phyloP scores from a whole-genome alignment of 2,888 invertebrate species.

The Plebejus melissa region DNA sequence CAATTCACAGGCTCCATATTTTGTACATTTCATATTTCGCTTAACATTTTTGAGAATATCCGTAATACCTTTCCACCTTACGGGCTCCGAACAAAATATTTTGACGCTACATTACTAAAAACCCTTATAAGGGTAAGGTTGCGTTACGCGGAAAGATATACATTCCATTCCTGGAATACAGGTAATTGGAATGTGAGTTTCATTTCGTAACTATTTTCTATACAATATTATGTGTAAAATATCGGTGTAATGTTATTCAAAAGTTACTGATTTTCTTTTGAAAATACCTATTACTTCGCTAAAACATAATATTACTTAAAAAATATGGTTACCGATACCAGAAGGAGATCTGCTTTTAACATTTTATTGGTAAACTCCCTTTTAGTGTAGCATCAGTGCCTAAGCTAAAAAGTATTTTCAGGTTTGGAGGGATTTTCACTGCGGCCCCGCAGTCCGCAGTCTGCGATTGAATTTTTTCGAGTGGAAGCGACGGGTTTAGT shows the following conservation, averaged over 20 bases:
- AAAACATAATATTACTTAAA: neutral
- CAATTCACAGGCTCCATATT: neutral
- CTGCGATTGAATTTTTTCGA: constrained; percentile 73
- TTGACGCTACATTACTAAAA: constrained; percentile 27
- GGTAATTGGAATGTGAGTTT: constrained; percentile 11
- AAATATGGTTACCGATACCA: neutral
- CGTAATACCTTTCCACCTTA: constrained; percentile 13
- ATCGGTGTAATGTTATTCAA: neutral
- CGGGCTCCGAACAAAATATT: constrained; percentile 22
- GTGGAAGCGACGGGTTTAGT: constrained; percentile 71
- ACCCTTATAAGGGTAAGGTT: constrained; percentile 17
- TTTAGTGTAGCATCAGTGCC: constrained; percentile 47
- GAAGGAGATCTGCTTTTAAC: neutral
- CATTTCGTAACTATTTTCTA: neutral
- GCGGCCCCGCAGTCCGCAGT: constrained; percentile 55
- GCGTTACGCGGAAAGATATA: constrained; percentile 19
- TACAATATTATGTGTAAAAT: neutral
- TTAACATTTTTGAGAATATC: constrained; percentile 18
- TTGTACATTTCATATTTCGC: constrained; percentile 10
- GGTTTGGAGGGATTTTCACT: constrained; percentile 68
- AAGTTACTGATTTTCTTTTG: too few species aligned
- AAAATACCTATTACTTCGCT: too few species aligned
- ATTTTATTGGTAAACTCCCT: constrained; percentile 16
- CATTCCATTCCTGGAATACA: constrained; percentile 23
- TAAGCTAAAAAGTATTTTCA: constrained; percentile 56